Percentiles rank a stretch among this genome's conserved stretches.
phyloP scores from a whole-genome alignment of 2,797 vertebrate species.

The Rhincodon typus region DNA sequence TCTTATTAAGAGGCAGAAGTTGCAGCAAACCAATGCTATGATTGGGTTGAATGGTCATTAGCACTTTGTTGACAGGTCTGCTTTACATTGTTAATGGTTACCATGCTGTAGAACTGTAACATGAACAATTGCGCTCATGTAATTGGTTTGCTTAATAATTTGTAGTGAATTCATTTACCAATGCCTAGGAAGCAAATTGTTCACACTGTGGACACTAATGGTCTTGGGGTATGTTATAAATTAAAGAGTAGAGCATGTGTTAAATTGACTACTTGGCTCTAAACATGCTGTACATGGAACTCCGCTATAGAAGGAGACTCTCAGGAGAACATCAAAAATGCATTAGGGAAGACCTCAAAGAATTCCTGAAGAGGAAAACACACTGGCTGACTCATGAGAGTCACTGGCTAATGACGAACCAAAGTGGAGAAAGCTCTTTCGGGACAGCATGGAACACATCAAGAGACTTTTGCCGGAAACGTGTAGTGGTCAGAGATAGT shows the following conservation, averaged over 20 bases:
- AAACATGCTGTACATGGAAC: not conserved
- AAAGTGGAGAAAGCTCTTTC: not conserved
- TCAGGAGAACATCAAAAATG: not conserved
- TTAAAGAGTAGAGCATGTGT: not conserved
- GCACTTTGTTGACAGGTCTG: not conserved
- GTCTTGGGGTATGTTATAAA: not conserved
- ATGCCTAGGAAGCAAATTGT: not conserved
- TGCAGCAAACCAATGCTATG: not conserved
- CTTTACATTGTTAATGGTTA: not conserved
- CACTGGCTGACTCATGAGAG: not conserved
- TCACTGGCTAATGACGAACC: not conserved
- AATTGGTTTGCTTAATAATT: slow-evolving; percentile 6
- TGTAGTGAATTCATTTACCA: not conserved
- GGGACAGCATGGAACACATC: not conserved
- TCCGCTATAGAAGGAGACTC: not conserved
- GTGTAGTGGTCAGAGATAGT: too few relatives aligned
- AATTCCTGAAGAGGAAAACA: not conserved
- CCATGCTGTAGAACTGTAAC: not conserved
- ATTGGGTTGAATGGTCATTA: not conserved
- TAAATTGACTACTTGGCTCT: not conserved
- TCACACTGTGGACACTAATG: not conserved
- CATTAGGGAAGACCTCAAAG: not conserved
- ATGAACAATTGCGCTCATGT: not conserved
- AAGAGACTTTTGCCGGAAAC: not conserved
- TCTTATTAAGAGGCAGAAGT: not conserved